Evolutionary conservation across 1,140 invertebrate species (phyloP), one percentile per base, ranked within the genome.

Genomic region (Episyrphus balteatus): DNA sequence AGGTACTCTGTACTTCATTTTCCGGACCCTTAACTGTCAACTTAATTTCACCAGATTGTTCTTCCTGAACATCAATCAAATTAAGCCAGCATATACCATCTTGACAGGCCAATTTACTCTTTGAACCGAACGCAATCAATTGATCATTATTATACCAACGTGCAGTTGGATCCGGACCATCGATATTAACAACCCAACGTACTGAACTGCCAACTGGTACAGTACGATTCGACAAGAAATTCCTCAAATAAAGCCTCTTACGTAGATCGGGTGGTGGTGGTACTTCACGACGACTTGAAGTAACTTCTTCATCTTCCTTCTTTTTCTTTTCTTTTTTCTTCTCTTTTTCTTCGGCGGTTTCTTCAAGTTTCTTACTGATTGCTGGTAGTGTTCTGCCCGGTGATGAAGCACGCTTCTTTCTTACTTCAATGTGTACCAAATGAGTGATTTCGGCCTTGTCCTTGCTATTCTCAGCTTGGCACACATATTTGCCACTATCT

Each of bases 401-500:
- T 5, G 62, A 66, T 2, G 46, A 40, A 7, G 60, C 59, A 9
- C 59, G 55, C 11, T 53, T 48, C 0, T 54, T 47, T 33, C 58
- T 54, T 0, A 57, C 48, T 19, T 67, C 55, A 17, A 68, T 56
- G 0, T 59, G 62, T 9, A 68, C 63, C 46, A 58, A 54, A 33
- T 68, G 62, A 8, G 55, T 53, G 26, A 66, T 66, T 51, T 68
- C 66, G 5, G 63, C 55, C 46, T 61, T 59, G 33, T 60, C 65
- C 39, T 62, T 61, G n/a, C 66, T 61, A 48, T 68, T 68, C 46
- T 68, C 62, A 3, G 86, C 86, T 60, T 75, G 78, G 54, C 86
- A 88, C 6, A 79, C 81, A 58, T 90, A 89, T 54, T 78, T 75
- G 15, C 82, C 85, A 54, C 75, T 80, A 58, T 91, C 87, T 18